Base-by-base conservation (phyloP, 2,888 invertebrate genomes). In the Mythimna ferrago region DNA sequence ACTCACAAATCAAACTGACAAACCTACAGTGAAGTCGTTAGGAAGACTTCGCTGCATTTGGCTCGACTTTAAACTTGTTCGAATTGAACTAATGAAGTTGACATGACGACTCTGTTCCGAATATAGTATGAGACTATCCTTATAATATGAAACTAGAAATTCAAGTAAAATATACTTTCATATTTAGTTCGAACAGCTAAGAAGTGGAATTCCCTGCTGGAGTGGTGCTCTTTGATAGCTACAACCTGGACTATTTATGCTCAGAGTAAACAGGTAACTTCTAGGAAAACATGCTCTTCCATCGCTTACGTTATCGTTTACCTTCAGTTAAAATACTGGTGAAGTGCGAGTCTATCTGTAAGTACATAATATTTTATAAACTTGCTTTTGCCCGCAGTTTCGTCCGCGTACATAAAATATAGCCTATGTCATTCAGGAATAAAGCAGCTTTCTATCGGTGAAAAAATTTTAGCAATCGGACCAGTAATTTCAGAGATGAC, bases 1-100 rank as follows among this genome's bases (percentile, higher is more conserved):
- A 81, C 56, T 73, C 64, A 74, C 67, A 80, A 80, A 80, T 80
- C 68, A 83, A 74, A 83, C 75, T 53, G 81, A 66, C 80, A 80
- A 80, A 63, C 57, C 62, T 57, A 2, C 56, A 60, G 53, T 56
- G 44, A 65, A 73, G 73, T 83, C 68, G 66, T 69, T 74, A 84
- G 84, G 69, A 53, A 53, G 51, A 60, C 58, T 67, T 80, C 32
- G 38, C 69, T 80, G 75, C 79, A 82, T 73, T 73, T 35, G 65
- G 62, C n/a, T 5, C 6, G 21, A 68, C 65, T 68, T 82, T 68
- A 56, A 82, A 78, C 63, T 71, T 78, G 69, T 85, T 73, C 32
- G 69, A 64, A 70, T 66, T 64, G 66, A 71, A 85, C 71, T 76
- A 77, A 81, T 70, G 56, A 65, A 69, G 6, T 69, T 60, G 54